Conservation (phyloP, 2,113 vertebrate genomes). For the Peromyscus californicus region DNA sequence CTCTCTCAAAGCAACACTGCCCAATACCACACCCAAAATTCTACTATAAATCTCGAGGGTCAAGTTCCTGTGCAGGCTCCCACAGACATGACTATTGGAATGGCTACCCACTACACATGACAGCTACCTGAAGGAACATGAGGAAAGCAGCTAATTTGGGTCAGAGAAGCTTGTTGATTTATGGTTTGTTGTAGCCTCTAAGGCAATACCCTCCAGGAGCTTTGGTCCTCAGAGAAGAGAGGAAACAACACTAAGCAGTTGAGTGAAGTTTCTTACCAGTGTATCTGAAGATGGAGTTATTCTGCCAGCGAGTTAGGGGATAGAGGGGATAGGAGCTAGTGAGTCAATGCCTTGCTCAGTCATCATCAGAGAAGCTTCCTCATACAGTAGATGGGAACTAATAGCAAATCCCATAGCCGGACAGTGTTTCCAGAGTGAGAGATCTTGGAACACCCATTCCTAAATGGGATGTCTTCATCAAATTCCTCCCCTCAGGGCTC, state of each 20-base stretch:
- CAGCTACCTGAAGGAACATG: not conserved
- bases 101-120: too few species aligned
- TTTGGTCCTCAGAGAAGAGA: not conserved
- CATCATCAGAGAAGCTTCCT: too few species aligned
- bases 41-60: not conserved
- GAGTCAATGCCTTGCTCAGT: too few species aligned
- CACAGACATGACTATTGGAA: too few species aligned
- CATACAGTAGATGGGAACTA: too few species aligned
- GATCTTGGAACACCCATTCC: too few species aligned
- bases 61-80: not conserved
- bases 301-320: not conserved
- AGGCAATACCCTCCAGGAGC: not conserved
- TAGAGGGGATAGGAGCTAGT: not conserved
- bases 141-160: not conserved
- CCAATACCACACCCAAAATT: not conserved
- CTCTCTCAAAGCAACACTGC: not conserved
- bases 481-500: too few species aligned
- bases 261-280: conserved; percentile 11
- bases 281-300: not conserved
- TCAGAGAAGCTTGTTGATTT: not conserved
- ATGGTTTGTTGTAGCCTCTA: conserved; percentile 62
- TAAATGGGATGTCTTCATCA: too few species aligned
- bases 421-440: too few species aligned
- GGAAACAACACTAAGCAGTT: not conserved
- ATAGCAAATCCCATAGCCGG: too few species aligned